A percentile compares a stretch with the other conserved stretches of the same genome.
These are phyloP conservation scores for Nycticorax nycticorax DNA, from an alignment of 2,113 vertebrate genomes.

Conservation along the genomic window DNA sequence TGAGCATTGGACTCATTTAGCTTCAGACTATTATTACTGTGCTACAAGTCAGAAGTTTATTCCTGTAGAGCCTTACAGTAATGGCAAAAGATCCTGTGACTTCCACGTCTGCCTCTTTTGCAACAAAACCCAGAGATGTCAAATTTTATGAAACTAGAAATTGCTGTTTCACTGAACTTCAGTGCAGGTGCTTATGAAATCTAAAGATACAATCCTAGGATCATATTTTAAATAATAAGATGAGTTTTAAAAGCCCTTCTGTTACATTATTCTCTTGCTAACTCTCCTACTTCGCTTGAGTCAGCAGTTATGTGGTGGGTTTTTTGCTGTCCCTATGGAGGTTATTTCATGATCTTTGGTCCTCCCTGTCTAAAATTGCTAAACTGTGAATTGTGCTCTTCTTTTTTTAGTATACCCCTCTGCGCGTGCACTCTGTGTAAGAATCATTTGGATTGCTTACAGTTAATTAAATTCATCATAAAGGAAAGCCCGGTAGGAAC, in stretches of 20 bases:
- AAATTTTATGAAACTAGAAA: background rate
- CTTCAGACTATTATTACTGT: background rate
- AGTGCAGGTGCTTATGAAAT: background rate
- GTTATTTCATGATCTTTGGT: background rate
- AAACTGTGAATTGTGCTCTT: background rate
- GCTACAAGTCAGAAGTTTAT: background rate
- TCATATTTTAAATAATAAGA: background rate
- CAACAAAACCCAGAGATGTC: background rate
- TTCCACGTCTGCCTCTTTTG: background rate
- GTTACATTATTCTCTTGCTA: background rate
- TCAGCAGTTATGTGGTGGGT: background rate
- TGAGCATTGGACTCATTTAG: background rate
- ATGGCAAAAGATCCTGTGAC: background rate
- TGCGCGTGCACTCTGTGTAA: background rate
- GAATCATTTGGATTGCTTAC: background rate
- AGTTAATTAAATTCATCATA: background rate
- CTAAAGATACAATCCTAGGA: background rate
- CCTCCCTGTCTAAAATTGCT: background rate
- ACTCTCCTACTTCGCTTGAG: background rate
- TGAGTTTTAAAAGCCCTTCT: background rate
- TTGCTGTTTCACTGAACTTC: background rate
- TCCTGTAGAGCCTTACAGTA: background rate
- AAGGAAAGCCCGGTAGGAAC: background rate
- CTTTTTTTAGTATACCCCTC: background rate
- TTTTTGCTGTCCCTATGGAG: background rate